phyloP scores from a whole-genome alignment of 2,888 invertebrate species.

The Lepidocyrtoides sp. region DNA sequence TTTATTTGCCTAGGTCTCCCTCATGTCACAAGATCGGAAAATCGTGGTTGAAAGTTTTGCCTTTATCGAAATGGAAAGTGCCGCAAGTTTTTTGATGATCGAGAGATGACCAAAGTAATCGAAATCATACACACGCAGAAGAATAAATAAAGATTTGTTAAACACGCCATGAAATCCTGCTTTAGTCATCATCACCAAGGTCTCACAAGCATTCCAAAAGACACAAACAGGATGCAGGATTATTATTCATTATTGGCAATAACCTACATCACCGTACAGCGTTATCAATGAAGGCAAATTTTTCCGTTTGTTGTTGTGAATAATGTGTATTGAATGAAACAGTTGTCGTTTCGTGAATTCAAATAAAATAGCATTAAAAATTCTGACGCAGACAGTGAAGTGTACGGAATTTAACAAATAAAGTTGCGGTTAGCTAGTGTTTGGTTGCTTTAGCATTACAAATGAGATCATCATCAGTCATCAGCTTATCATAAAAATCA shows the following conservation, averaged over 20 bases:
- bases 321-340: not conserved
- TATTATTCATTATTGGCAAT: not conserved
- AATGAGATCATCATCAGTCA: not conserved
- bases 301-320: not conserved
- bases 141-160: not conserved
- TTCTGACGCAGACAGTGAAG: too few relatives aligned
- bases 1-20: too few relatives aligned
- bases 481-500: not conserved
- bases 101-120: not conserved
- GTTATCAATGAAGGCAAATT: not conserved
- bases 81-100: not conserved
- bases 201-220: not conserved
- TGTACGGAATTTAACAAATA: not conserved
- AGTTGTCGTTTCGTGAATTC: not conserved
- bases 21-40: too few relatives aligned
- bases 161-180: too few relatives aligned
- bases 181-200: slow-evolving; percentile 49
- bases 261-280: not conserved
- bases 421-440: slow-evolving; percentile 1
- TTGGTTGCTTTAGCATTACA: slow-evolving; percentile 22
- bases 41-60: too few relatives aligned
- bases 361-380: too few relatives aligned
- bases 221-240: not conserved
- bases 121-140: not conserved
- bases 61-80: not conserved